These are phyloP conservation scores for Rhodinocichla rosea DNA, from an alignment of 2,113 vertebrate genomes.

Conservation along the genomic window DNA sequence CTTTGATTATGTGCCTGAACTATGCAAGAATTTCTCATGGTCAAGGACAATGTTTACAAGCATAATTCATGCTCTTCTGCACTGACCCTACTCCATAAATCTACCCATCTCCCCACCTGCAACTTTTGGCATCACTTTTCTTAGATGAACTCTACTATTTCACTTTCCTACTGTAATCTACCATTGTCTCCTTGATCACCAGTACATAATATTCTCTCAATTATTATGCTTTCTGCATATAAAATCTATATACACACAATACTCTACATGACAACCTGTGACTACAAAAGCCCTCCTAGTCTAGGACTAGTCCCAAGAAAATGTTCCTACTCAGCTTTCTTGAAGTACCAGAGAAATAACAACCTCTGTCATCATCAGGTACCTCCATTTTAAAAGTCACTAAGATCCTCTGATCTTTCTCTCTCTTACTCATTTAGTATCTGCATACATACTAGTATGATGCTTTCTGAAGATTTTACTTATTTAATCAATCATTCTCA, in stretches of 20 bases:
- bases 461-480: background rate
- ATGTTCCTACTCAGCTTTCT: background rate
- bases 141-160: background rate
- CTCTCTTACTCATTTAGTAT: slow-evolving; percentile 3
- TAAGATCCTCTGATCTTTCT: background rate
- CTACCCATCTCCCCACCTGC: background rate
- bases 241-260: background rate
- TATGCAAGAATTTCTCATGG: background rate
- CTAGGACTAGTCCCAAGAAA: background rate
- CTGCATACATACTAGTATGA: background rate
- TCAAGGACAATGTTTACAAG: background rate
- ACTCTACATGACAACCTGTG: background rate
- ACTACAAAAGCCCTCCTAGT: background rate
- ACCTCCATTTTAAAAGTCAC: background rate
- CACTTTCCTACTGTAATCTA: background rate
- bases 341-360: background rate
- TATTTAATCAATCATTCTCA: background rate
- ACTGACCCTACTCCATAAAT: background rate
- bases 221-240: background rate
- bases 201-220: background rate
- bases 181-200: background rate
- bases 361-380: background rate
- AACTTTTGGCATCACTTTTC: background rate
- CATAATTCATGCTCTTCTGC: background rate
- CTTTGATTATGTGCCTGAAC: background rate